Base-by-base conservation (phyloP, 2,888 invertebrate genomes). In the Orthonevra nobilis region DNA sequence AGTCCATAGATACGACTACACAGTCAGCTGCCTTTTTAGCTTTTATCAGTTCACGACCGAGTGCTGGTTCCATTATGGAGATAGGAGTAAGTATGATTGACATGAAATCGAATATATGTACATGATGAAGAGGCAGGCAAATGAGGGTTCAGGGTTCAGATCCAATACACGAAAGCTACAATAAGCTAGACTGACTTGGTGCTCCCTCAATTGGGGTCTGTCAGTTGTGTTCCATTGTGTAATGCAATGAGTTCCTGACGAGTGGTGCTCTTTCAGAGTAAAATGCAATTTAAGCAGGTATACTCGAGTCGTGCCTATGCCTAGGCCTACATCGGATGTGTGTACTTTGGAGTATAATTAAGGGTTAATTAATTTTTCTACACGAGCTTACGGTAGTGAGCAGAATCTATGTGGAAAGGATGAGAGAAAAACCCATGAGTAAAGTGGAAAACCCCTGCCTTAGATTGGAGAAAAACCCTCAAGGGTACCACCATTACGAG, bases 51-150 rank as follows among this genome's bases (percentile, higher is more conserved):
- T 56, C 50, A 64, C 50, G 50, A 70, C 36, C 58, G 50, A 42
- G 40, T 50, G 48, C 40, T 44, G n/a, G n/a, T n/a, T 20, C 54
- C 38, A 30, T 40, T 58, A 50, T n/a, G n/a, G 34, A 48, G 54
- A 54, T 54, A 44, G 46, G 50, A 66, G 60, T 40, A 23, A 56
- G n/a, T n/a, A n/a, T n/a, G n/a, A n/a, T 42, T 52, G 63, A 63
- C 70, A 50, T 58, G 70, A 63, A 70, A 75, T 70, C 63, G 70
- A 70, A 75, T 63, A 44, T n/a, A n/a, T n/a, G n/a, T 50, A 63
- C 5, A 15, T 48, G 36, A 68, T 52, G 66, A 66, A 20, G 17
- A 50, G 36, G 38, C n/a, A n/a, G 5, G 3, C 60, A 74, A 74
- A 68, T 61, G 36, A 20, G 63, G 63, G 63, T 75, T 58, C 70